A percentile compares a stretch with the other conserved stretches of the same genome.
Evolutionary conservation across 2,888 invertebrate genomes (phyloP).

Genomic region (Aphidius colemani): DNA sequence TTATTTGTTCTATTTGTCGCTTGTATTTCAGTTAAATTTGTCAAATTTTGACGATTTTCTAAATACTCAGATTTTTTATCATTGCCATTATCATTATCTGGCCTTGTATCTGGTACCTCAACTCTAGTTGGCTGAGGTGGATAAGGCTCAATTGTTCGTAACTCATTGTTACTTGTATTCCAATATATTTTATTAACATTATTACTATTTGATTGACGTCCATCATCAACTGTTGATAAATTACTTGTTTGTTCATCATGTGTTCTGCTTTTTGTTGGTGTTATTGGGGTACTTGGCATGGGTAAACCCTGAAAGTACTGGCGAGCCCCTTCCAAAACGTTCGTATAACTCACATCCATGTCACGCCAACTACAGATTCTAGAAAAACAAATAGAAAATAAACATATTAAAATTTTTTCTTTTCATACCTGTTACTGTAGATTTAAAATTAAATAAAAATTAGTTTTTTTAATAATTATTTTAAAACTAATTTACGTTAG

Average conservation of each 20-base stretch:
- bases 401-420: too few relatives aligned
- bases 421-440: too few relatives aligned
- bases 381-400: slow-evolving; percentile 31
- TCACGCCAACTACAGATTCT: slow-evolving; percentile 61
- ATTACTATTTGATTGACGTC: slow-evolving; percentile 34
- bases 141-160: slow-evolving; percentile 49
- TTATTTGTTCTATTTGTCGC: slow-evolving; percentile 42
- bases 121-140: slow-evolving; percentile 55
- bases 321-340: slow-evolving; percentile 82
- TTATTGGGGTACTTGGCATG: slow-evolving; percentile 61
- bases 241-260: slow-evolving; percentile 24
- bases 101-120: slow-evolving; percentile 56
- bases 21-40: slow-evolving; percentile 52
- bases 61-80: slow-evolving; percentile 24
- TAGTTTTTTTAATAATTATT: too few relatives aligned
- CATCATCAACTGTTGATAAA: slow-evolving; percentile 23
- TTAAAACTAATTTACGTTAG: too few relatives aligned
- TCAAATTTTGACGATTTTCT: slow-evolving; percentile 14
- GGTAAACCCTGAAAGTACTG: slow-evolving; percentile 84
- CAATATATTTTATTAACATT: slow-evolving; percentile 42
- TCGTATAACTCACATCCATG: slow-evolving; percentile 79
- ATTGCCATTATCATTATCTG: slow-evolving; percentile 39
- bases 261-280: slow-evolving; percentile 31
- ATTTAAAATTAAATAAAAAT: too few relatives aligned
- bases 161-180: slow-evolving; percentile 42